Evolutionary conservation across 2,797 vertebrate species (phyloP), one percentile per base, ranked within the genome.

Genomic region (Sebastolobus altivelis): DNA sequence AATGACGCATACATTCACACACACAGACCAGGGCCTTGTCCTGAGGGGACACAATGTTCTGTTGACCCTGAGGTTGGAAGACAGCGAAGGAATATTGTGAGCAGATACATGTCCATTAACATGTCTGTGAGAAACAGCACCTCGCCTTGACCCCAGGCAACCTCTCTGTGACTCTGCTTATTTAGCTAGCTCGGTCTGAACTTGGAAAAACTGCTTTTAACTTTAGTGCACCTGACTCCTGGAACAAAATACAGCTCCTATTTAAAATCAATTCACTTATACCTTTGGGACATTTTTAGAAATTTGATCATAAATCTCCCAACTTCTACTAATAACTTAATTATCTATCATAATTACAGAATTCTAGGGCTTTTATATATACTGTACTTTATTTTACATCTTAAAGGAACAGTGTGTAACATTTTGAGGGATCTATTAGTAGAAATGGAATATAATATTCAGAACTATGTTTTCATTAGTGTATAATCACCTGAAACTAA

Each of bases 51-150:
- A 56, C 13, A 0, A 13, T 74, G 78, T 80, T 85, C 60, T 80
- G 80, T 83, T 90, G 81, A 91, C 84, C 76, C 72, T 75, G 79
- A 52, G 70, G 55, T 75, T 18, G 25, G 29, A 83, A n/a, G 75
- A 87, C 85, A 74, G 58, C 7, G 27, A 63, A 80, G 55, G 59
- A 87, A 83, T 75, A 87, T 37, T 80, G 63, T 75, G 56, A 79
- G 76, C 76, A 62, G 62, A 71, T 58, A 75, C 58, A 20, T 76
- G 76, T 83, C 83, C 78, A 67, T 91, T 93, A 84, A 85, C 88
- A 73, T 70, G 85, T 59, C 68, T 70, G 74, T 89, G 89, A 88
- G 86, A 93, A 94, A 87, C 72, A 6, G 75, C 71, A 74, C 74
- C 66, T 71, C 16, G 8, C 72, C 65, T 52, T 70, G 49, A 87